Evolutionary conservation across 2,888 invertebrate species (phyloP).

Genomic region (Electrophaes corylata): DNA sequence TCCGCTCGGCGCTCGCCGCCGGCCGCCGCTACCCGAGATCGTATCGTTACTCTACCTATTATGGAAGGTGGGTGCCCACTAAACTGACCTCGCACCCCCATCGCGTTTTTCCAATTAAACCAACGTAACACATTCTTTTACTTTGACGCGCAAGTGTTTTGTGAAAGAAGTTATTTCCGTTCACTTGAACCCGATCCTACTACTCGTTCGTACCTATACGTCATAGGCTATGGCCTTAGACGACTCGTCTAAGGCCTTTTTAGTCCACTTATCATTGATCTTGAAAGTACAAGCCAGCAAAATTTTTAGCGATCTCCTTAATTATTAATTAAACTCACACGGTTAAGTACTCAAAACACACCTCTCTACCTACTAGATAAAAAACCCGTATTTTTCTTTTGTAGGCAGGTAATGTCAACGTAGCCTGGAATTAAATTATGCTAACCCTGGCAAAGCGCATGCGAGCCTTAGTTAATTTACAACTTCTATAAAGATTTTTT

Average conservation of each 20-base stretch:
- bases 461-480: constrained; percentile 4
- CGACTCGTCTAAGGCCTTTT: too few relatives aligned
- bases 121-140: constrained; percentile 68
- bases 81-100: constrained; percentile 83
- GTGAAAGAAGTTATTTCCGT: constrained; percentile 52
- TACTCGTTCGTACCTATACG: too few relatives aligned
- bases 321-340: too few relatives aligned
- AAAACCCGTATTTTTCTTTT: too few relatives aligned
- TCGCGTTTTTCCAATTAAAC: constrained; percentile 82
- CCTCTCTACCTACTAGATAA: too few relatives aligned
- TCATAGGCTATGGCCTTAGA: constrained; percentile 7
- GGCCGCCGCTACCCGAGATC: constrained; percentile 60
- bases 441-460: constrained; percentile 12
- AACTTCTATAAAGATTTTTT: constrained; percentile 11
- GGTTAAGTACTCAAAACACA: too few relatives aligned
- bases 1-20: too few relatives aligned
- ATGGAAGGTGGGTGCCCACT: constrained; percentile 78
- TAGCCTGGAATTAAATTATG: constrained; percentile 1
- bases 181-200: constrained; percentile 38
- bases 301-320: too few relatives aligned
- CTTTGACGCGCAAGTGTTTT: constrained; percentile 72
- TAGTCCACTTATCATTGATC: too few relatives aligned
- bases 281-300: too few relatives aligned
- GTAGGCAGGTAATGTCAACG: not conserved
- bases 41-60: constrained; percentile 77